Conservation (phyloP, 2,113 vertebrate genomes). For the Tupaia tana region DNA sequence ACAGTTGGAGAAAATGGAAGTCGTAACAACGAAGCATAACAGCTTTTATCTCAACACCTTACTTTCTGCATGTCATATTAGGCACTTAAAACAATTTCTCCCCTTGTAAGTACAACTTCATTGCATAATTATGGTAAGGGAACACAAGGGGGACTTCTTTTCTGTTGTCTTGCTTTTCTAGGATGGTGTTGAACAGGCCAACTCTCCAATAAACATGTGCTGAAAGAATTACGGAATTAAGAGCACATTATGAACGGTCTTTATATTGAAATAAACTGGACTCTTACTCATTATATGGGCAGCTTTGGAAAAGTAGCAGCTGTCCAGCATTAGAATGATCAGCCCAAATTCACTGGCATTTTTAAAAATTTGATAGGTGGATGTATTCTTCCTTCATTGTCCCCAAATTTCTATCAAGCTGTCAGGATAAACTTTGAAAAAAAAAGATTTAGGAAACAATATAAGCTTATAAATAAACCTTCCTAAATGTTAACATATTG, state of each 20-base stretch:
- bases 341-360: neutral
- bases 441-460: neutral
- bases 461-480: neutral
- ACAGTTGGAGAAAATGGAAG: constrained; percentile 39
- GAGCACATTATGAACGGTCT: neutral
- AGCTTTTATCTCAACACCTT: neutral
- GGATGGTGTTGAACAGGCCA: neutral
- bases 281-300: neutral
- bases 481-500: neutral
- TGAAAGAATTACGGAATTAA: neutral
- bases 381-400: neutral
- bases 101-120: neutral
- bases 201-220: neutral
- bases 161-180: neutral
- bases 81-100: neutral
- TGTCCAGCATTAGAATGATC: neutral
- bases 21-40: neutral
- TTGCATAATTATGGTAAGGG: neutral
- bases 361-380: neutral
- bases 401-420: neutral
- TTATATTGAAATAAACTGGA: neutral
- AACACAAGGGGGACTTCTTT: neutral
- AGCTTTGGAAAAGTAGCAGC: neutral
- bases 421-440: neutral
- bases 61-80: neutral